Evolutionary conservation across 2,113 vertebrate genomes (phyloP), one percentile per base, ranked within the genome.

Genomic region (Cynopterus brachyotis): DNA sequence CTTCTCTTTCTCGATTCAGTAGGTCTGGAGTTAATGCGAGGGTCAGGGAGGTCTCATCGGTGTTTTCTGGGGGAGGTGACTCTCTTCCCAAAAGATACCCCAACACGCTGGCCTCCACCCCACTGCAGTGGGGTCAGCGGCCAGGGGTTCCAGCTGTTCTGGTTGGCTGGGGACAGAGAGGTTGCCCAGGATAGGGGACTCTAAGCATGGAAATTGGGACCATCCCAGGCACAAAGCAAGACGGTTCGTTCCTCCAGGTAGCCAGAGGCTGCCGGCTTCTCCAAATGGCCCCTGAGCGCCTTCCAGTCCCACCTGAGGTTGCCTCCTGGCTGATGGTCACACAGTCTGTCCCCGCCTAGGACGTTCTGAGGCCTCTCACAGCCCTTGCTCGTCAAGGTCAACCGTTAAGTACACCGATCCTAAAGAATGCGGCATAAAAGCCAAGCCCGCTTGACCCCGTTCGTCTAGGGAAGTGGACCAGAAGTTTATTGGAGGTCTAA

Each of bases 381-480:
- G 64, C 24, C 37, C 50, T 76, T 28, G 32, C 60, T 37, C 37
- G 57, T 97, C 94, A 98, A 97, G 88, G 89, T 97, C 95, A 96
- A 45, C 59, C 70, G 2, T 42, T 60, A 75, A 84, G 69, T 37
- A 32, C 2, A 57, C 84, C 37, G 91, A 96, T 92, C 92, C 95
- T 73, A 47, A 96, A 91, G 94, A 98, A 59, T 69, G 50, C 50
- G 45, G 88, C 94, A 70, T 91, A 89, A 64, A 95, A 92, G 64
- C 90, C 55, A 93, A 97, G 97, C 82, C 96, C 55, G 94, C 95
- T 97, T 94, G 96, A 97, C 95, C 86, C 96, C 47, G 7, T 55
- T 59, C 40, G 60, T 59, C 83, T 88, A 1, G 97, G 96, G 96
- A 97, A 97, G 96, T 3, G 80, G 90, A 82, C 57, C 86, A 62